Percentiles rank a stretch among this genome's conserved stretches.
These are phyloP conservation scores for Leptogaster cylindrica DNA, from an alignment of 2,888 invertebrate genomes.

Conservation along the genomic window DNA sequence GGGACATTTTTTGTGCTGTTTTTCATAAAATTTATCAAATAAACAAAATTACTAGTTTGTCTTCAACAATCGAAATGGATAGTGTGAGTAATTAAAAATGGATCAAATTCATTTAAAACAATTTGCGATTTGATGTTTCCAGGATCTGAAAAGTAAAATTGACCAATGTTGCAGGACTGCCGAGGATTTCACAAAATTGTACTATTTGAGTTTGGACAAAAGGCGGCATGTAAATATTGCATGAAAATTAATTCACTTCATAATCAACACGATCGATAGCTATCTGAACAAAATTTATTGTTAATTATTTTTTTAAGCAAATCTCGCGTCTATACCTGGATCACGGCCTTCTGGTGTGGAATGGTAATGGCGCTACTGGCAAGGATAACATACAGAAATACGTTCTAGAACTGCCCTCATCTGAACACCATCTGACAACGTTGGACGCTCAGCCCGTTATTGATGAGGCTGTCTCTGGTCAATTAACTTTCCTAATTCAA, in stretches of 20 bases:
- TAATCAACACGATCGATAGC: no score
- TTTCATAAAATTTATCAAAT: no score
- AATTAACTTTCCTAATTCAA: constrained; percentile 82
- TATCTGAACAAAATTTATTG: neutral
- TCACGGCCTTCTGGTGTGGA: constrained; percentile 86
- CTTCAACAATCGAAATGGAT: no score
- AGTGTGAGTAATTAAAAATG: neutral
- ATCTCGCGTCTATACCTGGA: constrained; percentile 84
- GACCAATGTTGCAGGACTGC: constrained; percentile 85
- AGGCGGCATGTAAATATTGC: constrained; percentile 73
- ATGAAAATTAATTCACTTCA: no score
- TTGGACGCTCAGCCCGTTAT: constrained; percentile 87
- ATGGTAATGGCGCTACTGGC: constrained; percentile 85
- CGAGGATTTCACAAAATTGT: constrained; percentile 87
- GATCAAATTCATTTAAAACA: neutral
- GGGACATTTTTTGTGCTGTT: no score
- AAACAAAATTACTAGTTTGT: no score
- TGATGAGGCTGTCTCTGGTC: constrained; percentile 77
- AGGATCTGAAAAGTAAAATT: constrained; percentile 70
- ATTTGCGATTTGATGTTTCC: constrained; percentile 50
- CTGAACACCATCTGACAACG: constrained; percentile 77
- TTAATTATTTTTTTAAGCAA: constrained; percentile 62
- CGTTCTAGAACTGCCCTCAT: constrained; percentile 80
- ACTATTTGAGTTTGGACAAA: constrained; percentile 88
- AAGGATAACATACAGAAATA: constrained; percentile 85